phyloP scores from a whole-genome alignment of 2,797 vertebrate species.

The Sphaeramia orbicularis region DNA sequence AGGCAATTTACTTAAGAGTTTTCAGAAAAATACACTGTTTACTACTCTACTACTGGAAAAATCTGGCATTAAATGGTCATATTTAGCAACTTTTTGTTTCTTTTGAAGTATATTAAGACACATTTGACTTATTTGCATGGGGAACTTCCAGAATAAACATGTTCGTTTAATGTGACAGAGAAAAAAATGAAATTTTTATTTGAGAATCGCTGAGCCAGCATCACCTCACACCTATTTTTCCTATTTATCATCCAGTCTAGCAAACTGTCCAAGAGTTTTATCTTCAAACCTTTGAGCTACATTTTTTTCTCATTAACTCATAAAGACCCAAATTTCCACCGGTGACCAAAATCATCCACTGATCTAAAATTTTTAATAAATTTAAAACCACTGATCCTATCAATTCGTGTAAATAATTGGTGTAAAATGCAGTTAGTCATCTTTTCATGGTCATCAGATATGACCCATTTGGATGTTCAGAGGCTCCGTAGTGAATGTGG shows the following conservation, averaged over 20 bases:
- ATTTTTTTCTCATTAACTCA: slow-evolving; percentile 1
- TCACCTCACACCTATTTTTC: background rate
- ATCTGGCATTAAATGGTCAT: slow-evolving; percentile 21
- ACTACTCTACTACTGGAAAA: background rate
- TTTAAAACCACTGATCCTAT: no score
- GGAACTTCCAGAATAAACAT: background rate
- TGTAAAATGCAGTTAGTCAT: no score
- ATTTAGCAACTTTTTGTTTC: slow-evolving; percentile 1
- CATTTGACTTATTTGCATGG: slow-evolving; percentile 4
- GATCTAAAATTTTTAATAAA: no score
- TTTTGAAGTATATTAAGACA: slow-evolving; percentile 12
- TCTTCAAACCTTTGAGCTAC: background rate
- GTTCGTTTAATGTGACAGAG: no score
- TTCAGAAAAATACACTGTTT: background rate
- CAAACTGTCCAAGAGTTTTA: background rate
- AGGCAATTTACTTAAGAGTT: slow-evolving; percentile 2
- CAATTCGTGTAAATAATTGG: no score
- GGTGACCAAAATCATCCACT: no score
- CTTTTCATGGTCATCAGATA: no score
- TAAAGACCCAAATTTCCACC: no score
- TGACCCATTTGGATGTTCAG: no score
- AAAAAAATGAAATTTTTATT: slow-evolving; percentile 18
- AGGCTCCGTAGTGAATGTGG: no score
- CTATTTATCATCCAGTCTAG: background rate
- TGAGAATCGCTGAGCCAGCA: slow-evolving; percentile 6